Percentiles rank a stretch among this genome's conserved stretches.
Conservation (phyloP, 2,113 vertebrate genomes). For the Xenus cinereus region DNA sequence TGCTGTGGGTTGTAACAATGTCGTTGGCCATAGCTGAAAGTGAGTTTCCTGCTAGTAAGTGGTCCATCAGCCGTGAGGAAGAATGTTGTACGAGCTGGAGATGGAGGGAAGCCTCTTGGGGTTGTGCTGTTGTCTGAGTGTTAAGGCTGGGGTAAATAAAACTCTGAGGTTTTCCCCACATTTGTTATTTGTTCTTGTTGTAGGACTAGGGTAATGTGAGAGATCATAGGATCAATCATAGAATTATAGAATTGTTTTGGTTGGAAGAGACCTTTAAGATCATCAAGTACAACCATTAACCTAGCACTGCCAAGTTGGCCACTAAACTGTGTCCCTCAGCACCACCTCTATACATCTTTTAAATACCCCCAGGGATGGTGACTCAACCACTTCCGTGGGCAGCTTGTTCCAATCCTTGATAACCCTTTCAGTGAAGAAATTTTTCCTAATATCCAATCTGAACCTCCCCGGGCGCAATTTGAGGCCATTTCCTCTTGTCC, state of each 20-base stretch:
- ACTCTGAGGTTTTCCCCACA: neutral
- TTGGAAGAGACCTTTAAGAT: neutral
- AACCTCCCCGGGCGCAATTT: neutral
- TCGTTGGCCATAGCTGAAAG: neutral
- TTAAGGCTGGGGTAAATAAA: neutral
- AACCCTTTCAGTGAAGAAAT: neutral
- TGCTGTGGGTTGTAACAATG: neutral
- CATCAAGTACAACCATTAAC: neutral
- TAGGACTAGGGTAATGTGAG: neutral
- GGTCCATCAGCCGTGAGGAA: rapidly evolving
- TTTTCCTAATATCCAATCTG: neutral
- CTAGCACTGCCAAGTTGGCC: neutral
- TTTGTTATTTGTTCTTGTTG: neutral
- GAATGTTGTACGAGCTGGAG: neutral
- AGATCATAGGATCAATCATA: neutral
- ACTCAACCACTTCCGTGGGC: neutral
- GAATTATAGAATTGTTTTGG: neutral
- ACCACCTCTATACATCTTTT: neutral
- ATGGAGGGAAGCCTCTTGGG: neutral
- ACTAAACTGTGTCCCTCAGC: neutral
- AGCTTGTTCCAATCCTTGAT: neutral
- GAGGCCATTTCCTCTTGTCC: neutral
- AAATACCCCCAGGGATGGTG: neutral
- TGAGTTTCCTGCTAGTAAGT: neutral
- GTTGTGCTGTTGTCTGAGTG: neutral